Evolutionary conservation across 2,797 vertebrate genomes (phyloP).

Genomic region (Salmo trutta): DNA sequence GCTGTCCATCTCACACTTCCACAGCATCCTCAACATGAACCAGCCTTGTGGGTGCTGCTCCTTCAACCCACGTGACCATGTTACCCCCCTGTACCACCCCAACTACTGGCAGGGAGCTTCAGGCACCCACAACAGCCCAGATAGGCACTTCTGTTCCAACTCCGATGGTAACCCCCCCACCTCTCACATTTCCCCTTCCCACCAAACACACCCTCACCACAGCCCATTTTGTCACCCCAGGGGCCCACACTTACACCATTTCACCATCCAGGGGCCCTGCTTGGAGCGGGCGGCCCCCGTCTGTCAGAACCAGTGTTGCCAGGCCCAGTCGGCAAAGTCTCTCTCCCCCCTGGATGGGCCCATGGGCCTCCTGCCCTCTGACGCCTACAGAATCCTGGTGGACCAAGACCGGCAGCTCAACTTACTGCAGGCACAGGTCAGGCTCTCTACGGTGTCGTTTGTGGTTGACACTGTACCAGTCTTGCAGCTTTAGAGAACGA

Average conservation of each 20-base stretch:
- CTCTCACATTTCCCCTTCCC: conserved; percentile 54
- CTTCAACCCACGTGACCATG: conserved; percentile 58
- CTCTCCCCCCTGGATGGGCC: conserved; percentile 55
- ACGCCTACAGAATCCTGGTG: conserved; percentile 85
- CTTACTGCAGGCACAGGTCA: conserved; percentile 91
- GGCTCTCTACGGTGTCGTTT: conserved; percentile 27
- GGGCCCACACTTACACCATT: conserved; percentile 37
- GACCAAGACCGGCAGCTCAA: conserved; percentile 91
- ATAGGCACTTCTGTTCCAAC: not conserved
- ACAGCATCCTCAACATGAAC: conserved; percentile 75
- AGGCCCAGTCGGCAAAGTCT: conserved; percentile 42
- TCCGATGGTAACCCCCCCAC: conserved; percentile 44
- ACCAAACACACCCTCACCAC: conserved; percentile 61
- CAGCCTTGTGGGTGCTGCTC: conserved; percentile 70
- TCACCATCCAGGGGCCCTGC: conserved; percentile 50
- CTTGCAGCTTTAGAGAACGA: not conserved
- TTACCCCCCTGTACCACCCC: conserved; percentile 58
- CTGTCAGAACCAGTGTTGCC: conserved; percentile 55
- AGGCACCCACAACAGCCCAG: conserved; percentile 17
- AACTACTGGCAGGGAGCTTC: conserved; percentile 69
- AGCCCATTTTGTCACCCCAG: conserved; percentile 50
- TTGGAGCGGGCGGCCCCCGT: conserved; percentile 44
- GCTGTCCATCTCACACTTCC: conserved; percentile 54
- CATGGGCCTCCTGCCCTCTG: conserved; percentile 76
- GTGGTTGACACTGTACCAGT: too few species aligned